Evolutionary conservation across 2,888 invertebrate genomes (phyloP), one percentile per base, ranked within the genome.

Genomic region (Amphimallon solstitiale): DNA sequence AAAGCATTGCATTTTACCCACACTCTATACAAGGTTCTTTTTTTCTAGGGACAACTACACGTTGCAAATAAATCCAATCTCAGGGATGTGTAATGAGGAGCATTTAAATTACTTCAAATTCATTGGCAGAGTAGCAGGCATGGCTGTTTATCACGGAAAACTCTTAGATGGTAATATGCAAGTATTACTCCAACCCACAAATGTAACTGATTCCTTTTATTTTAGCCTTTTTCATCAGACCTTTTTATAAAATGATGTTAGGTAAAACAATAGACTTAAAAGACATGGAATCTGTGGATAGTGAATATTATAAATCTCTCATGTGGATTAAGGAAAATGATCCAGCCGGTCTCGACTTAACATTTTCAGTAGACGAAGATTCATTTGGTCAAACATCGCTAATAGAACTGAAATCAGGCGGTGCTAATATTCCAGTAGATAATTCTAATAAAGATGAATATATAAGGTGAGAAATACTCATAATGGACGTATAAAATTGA

Each of bases 171-270:
- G 96, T 95, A 78, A 83, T 84, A 59, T 65, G 1, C 21, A 21
- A 5, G 37, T 45, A 45, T 45, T 4, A 17, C 40, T 2, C 2
- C 15, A 21, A 40, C 10, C 23, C 60, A 3, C 51, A 49, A 68
- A 21, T 51, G 21, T 60, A 45, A 38, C 15, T 54, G 21, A 34
- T n/a, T 14, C 23, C 14, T 46, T 59, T 9, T 17, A 56, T 77
- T 85, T 2, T 83, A 95, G 97, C 97, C 52, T 99, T 98, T 85
- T 99, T 99, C 85, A 98, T 99, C 85, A 92, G 98, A 80, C 98
- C 99, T 63, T 98, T 99, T 85, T 99, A 99, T 85, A 99, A 99
- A 85, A 98, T 99, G 98, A 98, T 99, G 98, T 84, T 99, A 75
- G 91, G 92, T 70, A 98, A 98, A 85, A 84, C 90, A 52, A 98